These are phyloP conservation scores for Microtus richardsoni DNA, from an alignment of 2,113 vertebrate genomes.

Conservation along the genomic window DNA sequence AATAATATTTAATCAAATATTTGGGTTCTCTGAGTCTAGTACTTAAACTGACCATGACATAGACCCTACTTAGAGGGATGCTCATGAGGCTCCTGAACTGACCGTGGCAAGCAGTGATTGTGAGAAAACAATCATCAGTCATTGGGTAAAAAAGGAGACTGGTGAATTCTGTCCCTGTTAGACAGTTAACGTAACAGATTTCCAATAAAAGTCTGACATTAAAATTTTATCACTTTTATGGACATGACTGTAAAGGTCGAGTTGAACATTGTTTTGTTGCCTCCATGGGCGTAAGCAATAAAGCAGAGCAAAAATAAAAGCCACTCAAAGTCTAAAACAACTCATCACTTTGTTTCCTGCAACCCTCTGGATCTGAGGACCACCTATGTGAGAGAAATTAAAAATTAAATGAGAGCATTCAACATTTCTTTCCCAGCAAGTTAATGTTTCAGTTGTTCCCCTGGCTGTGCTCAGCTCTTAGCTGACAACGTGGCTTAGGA, in stretches of 20 bases:
- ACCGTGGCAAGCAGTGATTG: not conserved
- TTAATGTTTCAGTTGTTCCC: slow-evolving; percentile 63
- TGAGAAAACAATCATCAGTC: not conserved
- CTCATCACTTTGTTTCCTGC: slow-evolving; percentile 48
- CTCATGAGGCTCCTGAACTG: not conserved
- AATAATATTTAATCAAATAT: not conserved
- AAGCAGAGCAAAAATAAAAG: slow-evolving; percentile 60
- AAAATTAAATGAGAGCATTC: slow-evolving; percentile 69
- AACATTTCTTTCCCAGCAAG: slow-evolving; percentile 37
- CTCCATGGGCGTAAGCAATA: slow-evolving; percentile 41
- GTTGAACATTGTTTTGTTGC: slow-evolving; percentile 19
- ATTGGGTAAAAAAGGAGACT: not conserved
- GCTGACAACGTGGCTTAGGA: slow-evolving; percentile 58
- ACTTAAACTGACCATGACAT: not conserved
- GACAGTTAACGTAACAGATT: slow-evolving; percentile 19
- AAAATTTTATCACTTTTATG: slow-evolving; percentile 59
- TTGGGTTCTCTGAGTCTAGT: not conserved
- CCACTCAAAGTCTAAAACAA: slow-evolving; percentile 49
- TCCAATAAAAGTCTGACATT: slow-evolving; percentile 38
- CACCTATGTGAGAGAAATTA: slow-evolving; percentile 64
- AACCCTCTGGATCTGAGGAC: slow-evolving; percentile 53
- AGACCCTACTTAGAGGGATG: not conserved
- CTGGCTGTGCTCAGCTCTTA: slow-evolving; percentile 6
- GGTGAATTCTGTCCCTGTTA: not conserved
- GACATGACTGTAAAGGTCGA: slow-evolving; percentile 42